Evolutionary conservation across 1,140 invertebrate species (phyloP), one percentile per base, ranked within the genome.

Genomic region (Druon quercuslanigerum): DNA sequence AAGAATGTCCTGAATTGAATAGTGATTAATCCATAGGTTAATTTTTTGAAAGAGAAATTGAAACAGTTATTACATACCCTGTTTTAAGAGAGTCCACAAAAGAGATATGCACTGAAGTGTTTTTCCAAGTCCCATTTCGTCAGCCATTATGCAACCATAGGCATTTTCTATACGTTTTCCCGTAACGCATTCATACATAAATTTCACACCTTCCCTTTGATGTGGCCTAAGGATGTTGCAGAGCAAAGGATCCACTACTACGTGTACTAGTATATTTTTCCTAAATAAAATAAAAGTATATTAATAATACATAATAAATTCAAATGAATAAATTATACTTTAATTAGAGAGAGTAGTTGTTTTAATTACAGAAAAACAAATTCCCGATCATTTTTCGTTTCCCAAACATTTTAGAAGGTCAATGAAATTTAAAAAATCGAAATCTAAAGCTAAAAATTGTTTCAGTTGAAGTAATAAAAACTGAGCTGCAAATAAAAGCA

Each of bases 151-250:
- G 86, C 98, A 99, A 3, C 98, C 98, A 92, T 94, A 96, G 78
- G 95, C 96, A 82, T 94, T 93, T 79, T 96, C 95, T 79, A 99
- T 99, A 86, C 97, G 94, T 77, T 93, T 92, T 16, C 99, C 99
- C 50, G 97, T 99, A 2, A 99, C 98, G 93, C 99, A 99, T 88
- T 99, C 98, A 89, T 99, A 99, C 98, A 99, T 99, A 90, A 99
- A 99, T 87, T 98, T 98, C 0, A 99, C 99, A 46, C 99, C 99
- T 89, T 99, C 99, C 76, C 99, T 94, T 92, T 99, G 99, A 95
- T 99, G 99, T 17, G 99, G 99, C 73, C 98, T 92, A 7, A 99
- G 92, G 71, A 99, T 95, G 86, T 97, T 96, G 50, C 95, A 95
- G 16, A 99, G 92, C 0, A 97, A 84, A 9, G 98, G 98, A 93